Evolutionary conservation across 2,888 invertebrate genomes (phyloP).

Genomic region (Epiblema foenella): DNA sequence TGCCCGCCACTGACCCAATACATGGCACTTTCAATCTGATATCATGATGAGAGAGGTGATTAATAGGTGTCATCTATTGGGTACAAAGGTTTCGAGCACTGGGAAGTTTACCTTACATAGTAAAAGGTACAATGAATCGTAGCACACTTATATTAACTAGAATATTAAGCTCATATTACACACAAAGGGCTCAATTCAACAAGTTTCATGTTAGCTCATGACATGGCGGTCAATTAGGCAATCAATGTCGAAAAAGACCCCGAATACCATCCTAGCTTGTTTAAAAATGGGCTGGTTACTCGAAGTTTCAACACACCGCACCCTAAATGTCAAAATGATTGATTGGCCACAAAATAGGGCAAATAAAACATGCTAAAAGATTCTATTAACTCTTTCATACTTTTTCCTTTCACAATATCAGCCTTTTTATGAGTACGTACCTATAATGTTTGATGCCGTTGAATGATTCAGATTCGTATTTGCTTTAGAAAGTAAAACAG

Average conservation of each 20-base stretch:
- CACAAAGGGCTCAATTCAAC: too few species aligned
- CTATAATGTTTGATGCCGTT: background rate
- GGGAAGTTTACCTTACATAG: too few species aligned
- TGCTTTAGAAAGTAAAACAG: background rate
- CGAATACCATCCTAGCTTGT: background rate
- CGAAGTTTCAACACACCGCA: background rate
- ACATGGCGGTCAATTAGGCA: too few species aligned
- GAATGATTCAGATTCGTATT: background rate
- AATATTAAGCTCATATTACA: too few species aligned
- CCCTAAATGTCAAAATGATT: constrained; percentile 5
- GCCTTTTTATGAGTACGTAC: background rate
- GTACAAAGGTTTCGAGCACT: too few species aligned
- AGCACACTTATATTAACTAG: too few species aligned
- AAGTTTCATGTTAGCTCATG: too few species aligned
- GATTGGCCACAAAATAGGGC: background rate
- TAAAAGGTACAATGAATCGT: too few species aligned
- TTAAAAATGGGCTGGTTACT: background rate
- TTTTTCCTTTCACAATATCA: constrained; percentile 1
- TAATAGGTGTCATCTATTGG: too few species aligned
- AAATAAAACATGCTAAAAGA: constrained; percentile 4
- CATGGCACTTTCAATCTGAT: too few species aligned
- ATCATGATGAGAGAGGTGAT: too few species aligned
- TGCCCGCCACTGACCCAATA: too few species aligned
- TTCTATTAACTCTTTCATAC: constrained; percentile 13
- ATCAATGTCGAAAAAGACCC: background rate